Evolutionary conservation across 23 tunicate genomes (phyloP), one percentile per base, ranked within the genome.

Genomic region (Trididemnum clinides): DNA sequence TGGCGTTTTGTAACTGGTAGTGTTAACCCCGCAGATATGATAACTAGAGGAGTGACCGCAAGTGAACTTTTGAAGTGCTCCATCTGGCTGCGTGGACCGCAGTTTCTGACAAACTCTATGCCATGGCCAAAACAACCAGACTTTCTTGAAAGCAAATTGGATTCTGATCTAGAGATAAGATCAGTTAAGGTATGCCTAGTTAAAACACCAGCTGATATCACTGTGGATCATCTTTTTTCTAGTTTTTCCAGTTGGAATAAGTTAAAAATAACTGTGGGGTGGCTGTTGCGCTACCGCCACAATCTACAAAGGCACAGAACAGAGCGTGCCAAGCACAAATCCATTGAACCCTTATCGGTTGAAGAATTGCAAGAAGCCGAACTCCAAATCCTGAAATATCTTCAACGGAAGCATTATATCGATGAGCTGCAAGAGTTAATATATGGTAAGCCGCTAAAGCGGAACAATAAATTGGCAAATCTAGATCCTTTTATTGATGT

Each of bases 1-100:
- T 86, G 87, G 83, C 27, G 44, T 19, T 71, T 72, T 87, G 90
- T 87, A 0, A 44, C 78, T 1, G 23, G 83, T 12, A 28, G 32
- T 31, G 36, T 49, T 21, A 87, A 87, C 70, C 86, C 90, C 1
- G 84, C 80, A 25, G 86, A 87, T 33, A 62, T 21, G 21, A 57
- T 0, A 44, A 44, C 54, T n/a, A 77, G 89, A 37, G 84, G 89
- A 31, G 36, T 84, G 31, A 64, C 88, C 50, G 34, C 71, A 1
- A 18, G 51, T 35, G 81, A 50, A 15, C 49, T 84, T 50, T 28
- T 26, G n/a, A n/a, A n/a, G n/a, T n/a, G n/a, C n/a, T n/a, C n/a
- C n/a, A n/a, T n/a, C n/a, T n/a, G n/a, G n/a, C n/a, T n/a, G n/a
- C n/a, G n/a, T n/a, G n/a, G n/a, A n/a, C n/a, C n/a, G n/a, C n/a